Evolutionary conservation across 64 coral and sea anemone genomes (phyloP), one percentile per base, ranked within the genome.

Genomic region (Porites lutea): DNA sequence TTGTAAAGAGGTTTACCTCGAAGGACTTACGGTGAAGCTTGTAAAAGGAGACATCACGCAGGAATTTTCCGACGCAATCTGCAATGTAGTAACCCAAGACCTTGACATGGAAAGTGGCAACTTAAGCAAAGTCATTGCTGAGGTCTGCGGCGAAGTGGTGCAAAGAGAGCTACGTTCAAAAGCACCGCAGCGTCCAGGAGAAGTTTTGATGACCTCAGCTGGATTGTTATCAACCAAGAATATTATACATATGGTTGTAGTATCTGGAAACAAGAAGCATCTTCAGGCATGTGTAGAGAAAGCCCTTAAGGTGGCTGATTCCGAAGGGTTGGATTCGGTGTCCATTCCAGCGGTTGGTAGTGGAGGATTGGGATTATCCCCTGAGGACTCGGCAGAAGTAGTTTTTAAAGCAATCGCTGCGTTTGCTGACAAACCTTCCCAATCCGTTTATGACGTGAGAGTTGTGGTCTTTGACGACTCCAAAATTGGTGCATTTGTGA

Each of bases 321-420:
- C 81, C 18, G 27, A 16, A 5, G 45, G 62, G 7, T 84, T 84
- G 63, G 16, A 0, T 7, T 84, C 81, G 12, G 45, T 84, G 46
- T 84, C 81, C 47, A 84, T 84, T 84, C 81, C 81, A 84, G 81
- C 81, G 18, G 81, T 84, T 84, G 81, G 81, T 13, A 84, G 62
- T 20, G 81, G 81, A 48, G 48, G 81, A 68, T 12, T 84, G 48
- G 81, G 81, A 12, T 19, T 50, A 20, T 51, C 63, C 50, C 60
- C 81, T 44, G 81, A 84, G 12, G 61, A 84, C 9, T 84, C 81
- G 0, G 81, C 81, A 1, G 5, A 50, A 12, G 62, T 84, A 19
- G 81, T 84, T 67, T 84, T 67, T 14, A 60, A 15, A 10, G 81
- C 81, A 68, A 68, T 84, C 61, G 27, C 18, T 22, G 19, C 61